Evolutionary conservation across 2,888 invertebrate species (phyloP).

Genomic region (Agrochola macilenta): DNA sequence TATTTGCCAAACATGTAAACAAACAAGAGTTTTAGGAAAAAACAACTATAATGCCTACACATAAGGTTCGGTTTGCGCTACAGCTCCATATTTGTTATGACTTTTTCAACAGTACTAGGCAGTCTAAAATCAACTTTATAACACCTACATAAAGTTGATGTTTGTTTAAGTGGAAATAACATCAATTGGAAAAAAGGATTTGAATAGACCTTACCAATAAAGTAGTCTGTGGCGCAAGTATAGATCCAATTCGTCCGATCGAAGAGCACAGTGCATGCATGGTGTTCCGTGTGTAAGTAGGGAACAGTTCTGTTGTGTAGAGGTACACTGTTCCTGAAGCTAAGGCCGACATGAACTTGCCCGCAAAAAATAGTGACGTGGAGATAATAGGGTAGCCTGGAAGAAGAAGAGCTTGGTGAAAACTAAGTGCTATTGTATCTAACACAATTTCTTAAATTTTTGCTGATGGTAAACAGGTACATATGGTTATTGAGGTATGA

Average conservation of each 20-base stretch:
- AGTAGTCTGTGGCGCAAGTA: slow-evolving; percentile 89
- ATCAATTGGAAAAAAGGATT: too few species aligned
- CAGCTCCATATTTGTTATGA: too few species aligned
- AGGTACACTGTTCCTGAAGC: slow-evolving; percentile 90
- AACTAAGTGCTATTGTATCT: not conserved
- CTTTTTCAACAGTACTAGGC: too few species aligned
- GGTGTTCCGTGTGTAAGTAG: slow-evolving; percentile 91
- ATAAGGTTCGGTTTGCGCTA: too few species aligned
- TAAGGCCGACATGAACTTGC: slow-evolving; percentile 88
- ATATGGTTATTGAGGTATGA: too few species aligned
- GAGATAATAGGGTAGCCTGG: slow-evolving; percentile 66
- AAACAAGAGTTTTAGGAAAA: too few species aligned
- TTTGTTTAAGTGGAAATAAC: too few species aligned
- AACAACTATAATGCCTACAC: too few species aligned
- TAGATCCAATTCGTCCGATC: slow-evolving; percentile 88
- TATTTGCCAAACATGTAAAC: too few species aligned
- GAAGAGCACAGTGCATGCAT: slow-evolving; percentile 91
- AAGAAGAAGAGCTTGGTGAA: slow-evolving; percentile 32
- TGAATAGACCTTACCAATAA: slow-evolving; percentile 30
- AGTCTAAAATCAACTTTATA: too few species aligned
- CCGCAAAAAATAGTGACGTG: slow-evolving; percentile 84
- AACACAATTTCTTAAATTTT: not conserved
- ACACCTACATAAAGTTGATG: too few species aligned
- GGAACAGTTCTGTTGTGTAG: slow-evolving; percentile 80
- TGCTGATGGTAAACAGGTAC: not conserved